Percentiles rank a stretch among this genome's conserved stretches.
Conservation (phyloP, 2,113 vertebrate genomes). For the Prunella fulvescens region DNA sequence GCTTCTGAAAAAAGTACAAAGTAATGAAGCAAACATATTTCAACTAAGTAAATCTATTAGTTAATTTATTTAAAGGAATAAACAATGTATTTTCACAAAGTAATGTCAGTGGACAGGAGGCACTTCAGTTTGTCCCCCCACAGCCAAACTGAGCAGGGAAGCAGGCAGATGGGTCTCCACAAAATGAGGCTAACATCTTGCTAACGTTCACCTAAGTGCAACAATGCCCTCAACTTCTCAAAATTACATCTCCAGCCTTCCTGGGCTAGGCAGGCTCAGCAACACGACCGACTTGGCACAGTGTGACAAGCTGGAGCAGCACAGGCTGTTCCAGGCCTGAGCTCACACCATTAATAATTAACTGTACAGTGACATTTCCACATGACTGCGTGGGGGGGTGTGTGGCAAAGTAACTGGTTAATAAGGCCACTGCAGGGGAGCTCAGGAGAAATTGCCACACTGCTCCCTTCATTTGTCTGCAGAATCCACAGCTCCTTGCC, state of each 20-base stretch:
- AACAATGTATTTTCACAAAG: not conserved
- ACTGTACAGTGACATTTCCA: constrained; percentile 12
- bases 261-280: not conserved
- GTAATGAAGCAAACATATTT: not conserved
- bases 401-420: not conserved
- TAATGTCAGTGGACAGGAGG: not conserved
- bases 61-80: not conserved
- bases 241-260: not conserved
- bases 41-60: not conserved
- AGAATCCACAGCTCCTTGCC: not conserved
- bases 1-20: not conserved
- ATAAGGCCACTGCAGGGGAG: not conserved
- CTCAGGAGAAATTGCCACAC: not conserved
- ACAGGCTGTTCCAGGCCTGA: constrained; percentile 25
- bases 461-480: not conserved
- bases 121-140: not conserved
- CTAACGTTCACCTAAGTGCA: not conserved
- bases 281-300: not conserved
- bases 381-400: not conserved
- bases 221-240: not conserved
- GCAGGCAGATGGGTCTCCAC: accelerated
- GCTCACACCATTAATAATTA: constrained; percentile 45
- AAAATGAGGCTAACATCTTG: not conserved
- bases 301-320: not conserved
- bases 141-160: not conserved